Evolutionary conservation across 1,140 invertebrate genomes (phyloP).

Genomic region (Periplaneta americana): DNA sequence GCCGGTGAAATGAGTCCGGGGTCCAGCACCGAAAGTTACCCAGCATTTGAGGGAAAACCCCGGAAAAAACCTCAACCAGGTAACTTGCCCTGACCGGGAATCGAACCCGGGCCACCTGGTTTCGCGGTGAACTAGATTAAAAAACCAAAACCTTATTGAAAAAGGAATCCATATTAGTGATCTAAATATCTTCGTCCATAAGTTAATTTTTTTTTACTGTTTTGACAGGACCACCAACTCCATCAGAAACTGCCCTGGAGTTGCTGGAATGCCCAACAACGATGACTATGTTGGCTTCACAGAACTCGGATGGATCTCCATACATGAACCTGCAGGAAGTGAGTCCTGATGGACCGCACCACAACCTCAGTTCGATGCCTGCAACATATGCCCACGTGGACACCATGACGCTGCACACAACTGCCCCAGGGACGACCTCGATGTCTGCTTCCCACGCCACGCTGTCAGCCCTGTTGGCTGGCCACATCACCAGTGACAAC

Average conservation of each 20-base stretch:
- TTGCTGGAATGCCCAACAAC: conserved; percentile 14
- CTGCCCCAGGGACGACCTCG: not conserved
- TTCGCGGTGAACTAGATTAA: too few relatives aligned
- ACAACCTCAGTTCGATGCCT: not conserved
- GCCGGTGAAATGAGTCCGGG: too few relatives aligned
- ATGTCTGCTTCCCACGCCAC: not conserved
- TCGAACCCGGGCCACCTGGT: too few relatives aligned
- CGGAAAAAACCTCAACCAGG: too few relatives aligned
- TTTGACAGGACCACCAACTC: conserved; percentile 15
- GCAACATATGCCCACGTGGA: not conserved
- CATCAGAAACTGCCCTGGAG: conserved; percentile 10
- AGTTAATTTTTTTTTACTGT: too few relatives aligned
- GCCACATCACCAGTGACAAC: not conserved
- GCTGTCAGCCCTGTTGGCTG: not conserved
- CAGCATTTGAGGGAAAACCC: too few relatives aligned
- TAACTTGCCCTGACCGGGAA: too few relatives aligned
- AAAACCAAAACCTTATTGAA: too few relatives aligned
- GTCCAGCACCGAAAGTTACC: too few relatives aligned
- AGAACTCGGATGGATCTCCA: conserved; percentile 9
- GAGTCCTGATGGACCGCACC: not conserved
- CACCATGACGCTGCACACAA: not conserved
- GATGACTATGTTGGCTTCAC: not conserved
- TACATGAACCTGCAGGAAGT: not conserved
- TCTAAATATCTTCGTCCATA: too few relatives aligned
- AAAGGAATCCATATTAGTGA: too few relatives aligned